Base-by-base conservation (phyloP, 2,113 vertebrate genomes). In the Menidia beryllina region DNA sequence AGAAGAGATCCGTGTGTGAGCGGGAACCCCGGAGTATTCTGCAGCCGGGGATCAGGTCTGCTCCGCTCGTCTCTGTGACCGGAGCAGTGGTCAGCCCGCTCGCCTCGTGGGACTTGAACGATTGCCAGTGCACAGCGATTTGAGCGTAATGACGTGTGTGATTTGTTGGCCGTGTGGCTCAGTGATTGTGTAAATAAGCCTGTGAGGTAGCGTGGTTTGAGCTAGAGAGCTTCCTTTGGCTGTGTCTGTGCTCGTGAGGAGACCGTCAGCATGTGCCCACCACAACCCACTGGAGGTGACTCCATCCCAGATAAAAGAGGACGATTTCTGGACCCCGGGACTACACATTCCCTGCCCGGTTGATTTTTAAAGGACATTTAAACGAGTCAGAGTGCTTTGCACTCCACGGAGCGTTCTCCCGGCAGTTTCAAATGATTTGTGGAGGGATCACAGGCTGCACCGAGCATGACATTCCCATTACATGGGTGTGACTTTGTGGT, bases 1-100 rank as follows among this genome's bases (percentile, higher is more conserved):
- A 1, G 68, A 79, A 74, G 66, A 56, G 58, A 91, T 89, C 85
- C 91, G 93, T 70, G 88, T 94, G 91, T 90, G 77, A 65, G 41
- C 21, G 50, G 34, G 50, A 81, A 66, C 74, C 74, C 45, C 74
- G n/a, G 50, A 52, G 36, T 53, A 39, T 51, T 60, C 58, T 47
- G 34, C 12, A 39, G 53, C 53, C 41, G 71, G 66, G 41, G 25
- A 75, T 60, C 43, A 55, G 63, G 49, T 77, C 66, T 73, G 70
- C 45, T 54, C 2, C 10, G 77, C 48, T n/a, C 80, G 52, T 65
- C 70, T 68, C 49, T 56, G 59, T 57, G 71, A 23, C 68, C 79
- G 70, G 59, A 69, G 76, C 4, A 49, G 56, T 52, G 58, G 83
- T 53, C 72, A 61, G 7, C 70, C 73, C 75, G 79, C 75, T 84